Base-by-base conservation (phyloP, 2,113 vertebrate species). In the Protobothrops mucrosquamatus region DNA sequence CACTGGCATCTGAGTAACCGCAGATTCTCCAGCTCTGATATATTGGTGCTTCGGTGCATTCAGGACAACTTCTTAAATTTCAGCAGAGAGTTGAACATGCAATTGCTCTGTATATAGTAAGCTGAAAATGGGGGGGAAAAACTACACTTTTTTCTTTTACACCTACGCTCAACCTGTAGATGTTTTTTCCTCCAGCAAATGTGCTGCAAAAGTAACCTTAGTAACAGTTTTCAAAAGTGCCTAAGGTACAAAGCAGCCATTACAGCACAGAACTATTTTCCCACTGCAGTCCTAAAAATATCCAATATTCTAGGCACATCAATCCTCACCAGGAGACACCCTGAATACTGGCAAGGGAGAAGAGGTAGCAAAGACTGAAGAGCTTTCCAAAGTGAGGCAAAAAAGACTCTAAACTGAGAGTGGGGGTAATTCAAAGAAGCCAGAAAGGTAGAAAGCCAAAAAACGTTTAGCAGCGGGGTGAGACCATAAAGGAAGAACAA, bases 211-310 rank as follows among this genome's bases (percentile, higher is more conserved):
- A 52, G 92, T 93, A 90, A 93, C 92, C 92, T 90, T 93, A 90
- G 92, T 90, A 93, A 93, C 92, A 85, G 92, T 48, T 85, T n/a
- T 86, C 22, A 86, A 88, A 92, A 55, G 12, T 34, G 54, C 23
- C 86, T 34, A 43, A 88, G 85, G 69, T 57, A 89, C 54, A 86
- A n/a, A 90, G 18, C n/a, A 86, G 43, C 26, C 55, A 61, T 22
- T 15, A 93, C 34, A 48, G 74, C 46, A 61, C 54, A 86, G 46
- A 90, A 57, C 22, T 39, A 89, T 85, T 14, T 26, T 90, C n/a
- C 46, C 74, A 90, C 74, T 34, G 81, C 15, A 56, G 51, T 57
- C 52, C 92, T 51, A 56, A 81, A 56, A 46, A 48, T 69, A 88
- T 24, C 85, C 26, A n/a, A 26, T 52, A 74, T 74, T 39, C 59